phyloP scores from a whole-genome alignment of 2,113 vertebrate genomes.

The Passer domesticus region DNA sequence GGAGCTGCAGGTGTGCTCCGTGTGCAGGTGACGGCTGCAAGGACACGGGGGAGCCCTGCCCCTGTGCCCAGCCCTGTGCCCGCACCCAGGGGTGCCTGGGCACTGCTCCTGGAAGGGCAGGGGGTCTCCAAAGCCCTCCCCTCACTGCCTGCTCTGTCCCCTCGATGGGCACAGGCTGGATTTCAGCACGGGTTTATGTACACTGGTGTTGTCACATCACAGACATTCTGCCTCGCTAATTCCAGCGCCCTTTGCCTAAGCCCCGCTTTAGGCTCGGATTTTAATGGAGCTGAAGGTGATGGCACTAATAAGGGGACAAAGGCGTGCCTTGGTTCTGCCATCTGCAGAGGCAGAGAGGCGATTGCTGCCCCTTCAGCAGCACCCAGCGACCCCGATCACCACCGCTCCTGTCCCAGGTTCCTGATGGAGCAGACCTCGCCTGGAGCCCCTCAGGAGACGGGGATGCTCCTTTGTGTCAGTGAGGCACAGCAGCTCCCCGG shows the following conservation, averaged over 20 bases:
- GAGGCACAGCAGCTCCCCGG: background rate
- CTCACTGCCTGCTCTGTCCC: background rate
- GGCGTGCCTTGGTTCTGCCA: background rate
- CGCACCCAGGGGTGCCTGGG: background rate
- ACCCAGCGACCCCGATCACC: background rate
- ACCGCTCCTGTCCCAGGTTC: background rate
- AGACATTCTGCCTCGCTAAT: background rate
- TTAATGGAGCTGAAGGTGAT: background rate
- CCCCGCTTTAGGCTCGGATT: background rate
- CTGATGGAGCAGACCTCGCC: background rate
- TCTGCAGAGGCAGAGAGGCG: background rate
- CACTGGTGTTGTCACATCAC: background rate
- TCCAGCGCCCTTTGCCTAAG: background rate
- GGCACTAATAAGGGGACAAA: background rate
- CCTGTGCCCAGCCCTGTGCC: background rate
- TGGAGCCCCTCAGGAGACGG: background rate
- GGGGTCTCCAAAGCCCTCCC: background rate
- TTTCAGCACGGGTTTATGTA: rapidly evolving
- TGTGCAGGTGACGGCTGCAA: background rate
- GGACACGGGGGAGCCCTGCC: background rate
- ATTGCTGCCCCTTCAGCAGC: background rate
- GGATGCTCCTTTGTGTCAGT: background rate
- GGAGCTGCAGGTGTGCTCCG: background rate
- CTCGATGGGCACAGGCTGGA: background rate
- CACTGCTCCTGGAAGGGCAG: background rate